Percentiles rank a stretch among this genome's conserved stretches.
Conservation (phyloP, 2,888 invertebrate genomes). For the Sarcophaga caerulescens region DNA sequence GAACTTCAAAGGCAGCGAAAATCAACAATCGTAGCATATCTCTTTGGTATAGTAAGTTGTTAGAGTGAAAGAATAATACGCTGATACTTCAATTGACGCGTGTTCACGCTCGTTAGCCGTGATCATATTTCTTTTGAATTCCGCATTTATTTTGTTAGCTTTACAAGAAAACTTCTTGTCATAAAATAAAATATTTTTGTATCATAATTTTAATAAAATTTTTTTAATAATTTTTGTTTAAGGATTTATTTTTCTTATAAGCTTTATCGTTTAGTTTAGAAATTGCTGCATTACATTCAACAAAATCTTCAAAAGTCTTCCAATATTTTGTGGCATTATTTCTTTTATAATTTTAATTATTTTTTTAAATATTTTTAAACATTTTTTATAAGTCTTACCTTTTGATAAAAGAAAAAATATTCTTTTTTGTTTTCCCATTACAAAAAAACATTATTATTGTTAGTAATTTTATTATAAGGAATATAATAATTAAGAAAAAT, state of each 20-base stretch:
- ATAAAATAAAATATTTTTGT: too few species aligned
- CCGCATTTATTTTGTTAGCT: too few species aligned
- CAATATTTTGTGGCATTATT: slow-evolving; percentile 62
- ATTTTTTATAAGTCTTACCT: slow-evolving; percentile 25
- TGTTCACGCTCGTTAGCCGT: too few species aligned
- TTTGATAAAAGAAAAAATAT: background rate
- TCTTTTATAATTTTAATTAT: slow-evolving; percentile 16
- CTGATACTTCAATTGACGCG: too few species aligned
- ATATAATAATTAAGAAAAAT: background rate
- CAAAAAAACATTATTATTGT: background rate
- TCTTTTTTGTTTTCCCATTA: background rate
- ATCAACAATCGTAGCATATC: too few species aligned
- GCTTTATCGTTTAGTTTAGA: slow-evolving; percentile 13
- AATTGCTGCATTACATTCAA: slow-evolving; percentile 62
- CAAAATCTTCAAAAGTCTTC: slow-evolving; percentile 71
- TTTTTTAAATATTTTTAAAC: slow-evolving; percentile 12
- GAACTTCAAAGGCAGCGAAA: too few species aligned
- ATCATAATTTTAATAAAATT: background rate
- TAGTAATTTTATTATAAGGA: background rate
- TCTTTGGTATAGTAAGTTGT: too few species aligned
- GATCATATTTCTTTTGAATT: too few species aligned
- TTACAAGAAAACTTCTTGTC: too few species aligned
- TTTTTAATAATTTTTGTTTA: slow-evolving; percentile 5
- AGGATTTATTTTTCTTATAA: slow-evolving; percentile 25
- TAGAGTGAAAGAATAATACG: too few species aligned